These are phyloP conservation scores for Sphenodon punctatus DNA, from an alignment of 2,797 vertebrate species.

Conservation along the genomic window DNA sequence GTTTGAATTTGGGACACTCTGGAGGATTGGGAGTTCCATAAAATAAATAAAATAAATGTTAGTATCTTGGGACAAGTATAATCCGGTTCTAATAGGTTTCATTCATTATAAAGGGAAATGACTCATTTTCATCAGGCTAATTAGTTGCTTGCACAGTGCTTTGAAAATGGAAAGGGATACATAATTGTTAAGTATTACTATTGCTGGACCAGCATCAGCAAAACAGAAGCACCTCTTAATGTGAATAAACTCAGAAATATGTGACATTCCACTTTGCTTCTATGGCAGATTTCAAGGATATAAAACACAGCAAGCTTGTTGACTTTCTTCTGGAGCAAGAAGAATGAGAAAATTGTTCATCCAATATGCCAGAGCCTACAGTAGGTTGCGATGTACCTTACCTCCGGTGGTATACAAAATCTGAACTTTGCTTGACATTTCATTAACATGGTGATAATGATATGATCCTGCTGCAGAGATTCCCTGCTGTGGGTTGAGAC, in stretches of 20 bases:
- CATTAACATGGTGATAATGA: background rate
- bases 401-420: constrained; percentile 15
- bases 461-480: background rate
- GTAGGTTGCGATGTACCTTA: constrained; percentile 21
- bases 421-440: background rate
- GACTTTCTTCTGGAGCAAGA: background rate
- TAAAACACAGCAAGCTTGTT: background rate
- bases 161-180: constrained; percentile 59
- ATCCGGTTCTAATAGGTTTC: constrained; percentile 51
- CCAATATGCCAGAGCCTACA: constrained; percentile 40
- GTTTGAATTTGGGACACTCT: constrained; percentile 8
- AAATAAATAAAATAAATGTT: constrained; percentile 43
- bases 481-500: too few relatives aligned
- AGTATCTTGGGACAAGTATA: constrained; percentile 43
- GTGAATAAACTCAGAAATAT: background rate
- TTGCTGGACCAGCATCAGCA: constrained; percentile 35
- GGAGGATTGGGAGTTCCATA: constrained; percentile 54
- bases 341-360: constrained; percentile 2
- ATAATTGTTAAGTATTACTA: constrained; percentile 50
- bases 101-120: constrained; percentile 46
- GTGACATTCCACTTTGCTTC: background rate
- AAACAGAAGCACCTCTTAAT: constrained; percentile 22
- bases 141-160: constrained; percentile 31
- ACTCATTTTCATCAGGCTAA: background rate
- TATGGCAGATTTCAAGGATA: background rate